Base-by-base conservation (phyloP, 2,888 invertebrate species). In the Fabriciana adippe region DNA sequence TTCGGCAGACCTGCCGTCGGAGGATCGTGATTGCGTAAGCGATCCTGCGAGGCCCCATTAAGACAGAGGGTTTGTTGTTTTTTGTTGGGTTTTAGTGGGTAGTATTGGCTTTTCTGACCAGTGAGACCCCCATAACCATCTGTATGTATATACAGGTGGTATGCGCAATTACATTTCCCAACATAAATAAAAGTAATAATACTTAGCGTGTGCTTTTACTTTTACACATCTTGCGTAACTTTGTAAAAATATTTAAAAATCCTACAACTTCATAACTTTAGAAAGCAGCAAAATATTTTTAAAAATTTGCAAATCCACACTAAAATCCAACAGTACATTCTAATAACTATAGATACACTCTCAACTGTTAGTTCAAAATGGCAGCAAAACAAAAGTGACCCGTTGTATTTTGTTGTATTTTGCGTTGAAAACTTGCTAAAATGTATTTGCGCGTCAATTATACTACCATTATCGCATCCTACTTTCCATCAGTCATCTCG, bases 401-500 rank as follows among this genome's bases (percentile, higher is more conserved):
- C 6, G 45, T 11, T 41, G 35, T 41, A 41, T 41, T 41, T 41
- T 35, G 41, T 21, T 35, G n/a, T 50, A 55, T 55, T 64, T 62
- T 78, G 80, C 77, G 78, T 81, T 82, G 73, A 81, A 87, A 87
- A 88, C 84, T 81, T 75, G 78, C 77, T 79, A 85, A 86, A 86
- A 76, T 76, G 56, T 81, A 81, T 87, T 86, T 81, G 80, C 84
- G 70, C 75, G 77, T 76, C 79, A 81, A 82, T 88, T 87, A 66
- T 60, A 85, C 81, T 83, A 75, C 78, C 77, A 82, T 84, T 83
- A 81, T 80, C 78, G 75, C 79, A 80, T 73, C 78, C 79, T 78
- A 85, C 87, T 88, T 89, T 88, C 84, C 78, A 82, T 84, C 66
- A 53, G 66, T 66, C 66, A 54, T 55, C 60, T 54, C 66, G 54